Evolutionary conservation across 2,888 invertebrate species (phyloP).

Genomic region (Eupeodes latifasciatus): DNA sequence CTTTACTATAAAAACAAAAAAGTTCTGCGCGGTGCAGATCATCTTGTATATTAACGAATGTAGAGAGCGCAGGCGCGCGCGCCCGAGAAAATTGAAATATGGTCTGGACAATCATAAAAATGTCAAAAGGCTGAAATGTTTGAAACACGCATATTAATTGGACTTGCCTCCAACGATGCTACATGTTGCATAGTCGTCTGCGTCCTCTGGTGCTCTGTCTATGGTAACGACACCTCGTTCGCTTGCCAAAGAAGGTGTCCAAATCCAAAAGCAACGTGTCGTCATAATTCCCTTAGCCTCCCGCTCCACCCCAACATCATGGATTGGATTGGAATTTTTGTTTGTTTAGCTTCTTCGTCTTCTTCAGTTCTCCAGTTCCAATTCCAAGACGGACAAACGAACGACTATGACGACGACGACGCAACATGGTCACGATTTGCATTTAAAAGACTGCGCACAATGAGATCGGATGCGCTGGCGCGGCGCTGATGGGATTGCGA

Average conservation of each 20-base stretch:
- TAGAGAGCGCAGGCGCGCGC: slow-evolving; percentile 34
- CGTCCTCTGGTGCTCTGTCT: background rate
- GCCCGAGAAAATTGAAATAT: slow-evolving; percentile 74
- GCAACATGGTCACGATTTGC: slow-evolving; percentile 66
- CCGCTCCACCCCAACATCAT: background rate
- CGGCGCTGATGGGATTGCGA: slow-evolving; percentile 46
- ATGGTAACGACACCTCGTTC: slow-evolving; percentile 54
- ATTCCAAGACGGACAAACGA: slow-evolving; percentile 2
- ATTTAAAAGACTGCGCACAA: slow-evolving; percentile 58
- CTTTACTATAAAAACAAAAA: background rate
- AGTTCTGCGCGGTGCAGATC: background rate
- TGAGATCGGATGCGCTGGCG: slow-evolving; percentile 24
- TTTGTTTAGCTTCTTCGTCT: slow-evolving; percentile 65
- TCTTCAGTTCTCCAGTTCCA: slow-evolving; percentile 1
- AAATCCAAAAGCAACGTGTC: slow-evolving; percentile 31
- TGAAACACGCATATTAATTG: slow-evolving; percentile 77
- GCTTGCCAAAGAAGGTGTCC: slow-evolving; percentile 46
- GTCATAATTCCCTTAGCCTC: background rate
- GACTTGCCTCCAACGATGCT: slow-evolving; percentile 76
- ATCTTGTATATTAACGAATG: background rate
- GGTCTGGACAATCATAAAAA: slow-evolving; percentile 76
- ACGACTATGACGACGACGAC: slow-evolving; percentile 12
- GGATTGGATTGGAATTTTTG: slow-evolving; percentile 62
- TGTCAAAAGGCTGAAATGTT: slow-evolving; percentile 76
- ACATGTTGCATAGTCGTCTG: slow-evolving; percentile 10